Evolutionary conservation across 2,888 invertebrate species (phyloP).

Genomic region (Chromoteleia sp.): DNA sequence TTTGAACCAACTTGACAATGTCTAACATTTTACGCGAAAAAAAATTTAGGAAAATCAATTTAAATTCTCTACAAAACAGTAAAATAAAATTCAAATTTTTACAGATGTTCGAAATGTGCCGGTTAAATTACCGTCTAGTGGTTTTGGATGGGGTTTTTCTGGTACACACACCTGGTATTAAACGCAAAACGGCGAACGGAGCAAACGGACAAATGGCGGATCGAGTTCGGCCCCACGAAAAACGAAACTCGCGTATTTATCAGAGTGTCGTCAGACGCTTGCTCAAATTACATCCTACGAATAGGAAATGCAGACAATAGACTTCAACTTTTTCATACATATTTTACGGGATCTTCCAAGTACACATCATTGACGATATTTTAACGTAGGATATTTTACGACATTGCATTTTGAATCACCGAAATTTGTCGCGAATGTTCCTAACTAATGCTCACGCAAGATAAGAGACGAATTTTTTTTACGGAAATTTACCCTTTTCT

Average conservation of each 20-base stretch:
- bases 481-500: too few relatives aligned
- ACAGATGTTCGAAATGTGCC: slow-evolving; percentile 92
- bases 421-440: slow-evolving; percentile 21
- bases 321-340: slow-evolving; percentile 30
- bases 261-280: slow-evolving; percentile 78
- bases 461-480: too few relatives aligned
- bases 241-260: slow-evolving; percentile 80
- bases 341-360: slow-evolving; percentile 47
- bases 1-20: too few relatives aligned
- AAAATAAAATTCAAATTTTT: slow-evolving; percentile 1
- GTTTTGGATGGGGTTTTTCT: slow-evolving; percentile 91
- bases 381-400: slow-evolving; percentile 24
- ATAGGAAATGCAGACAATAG: slow-evolving; percentile 78
- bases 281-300: slow-evolving; percentile 80
- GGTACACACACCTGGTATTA: slow-evolving; percentile 89
- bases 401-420: slow-evolving; percentile 11
- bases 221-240: slow-evolving; percentile 76
- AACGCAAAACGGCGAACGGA: slow-evolving; percentile 82
- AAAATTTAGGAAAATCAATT: too few relatives aligned
- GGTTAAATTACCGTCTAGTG: slow-evolving; percentile 89
- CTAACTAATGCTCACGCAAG: slow-evolving; percentile 27
- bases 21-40: too few relatives aligned
- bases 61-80: neutral
- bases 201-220: slow-evolving; percentile 71
- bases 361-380: slow-evolving; percentile 23